Evolutionary conservation across 2,797 vertebrate genomes (phyloP).

Genomic region (Lophius americanus): DNA sequence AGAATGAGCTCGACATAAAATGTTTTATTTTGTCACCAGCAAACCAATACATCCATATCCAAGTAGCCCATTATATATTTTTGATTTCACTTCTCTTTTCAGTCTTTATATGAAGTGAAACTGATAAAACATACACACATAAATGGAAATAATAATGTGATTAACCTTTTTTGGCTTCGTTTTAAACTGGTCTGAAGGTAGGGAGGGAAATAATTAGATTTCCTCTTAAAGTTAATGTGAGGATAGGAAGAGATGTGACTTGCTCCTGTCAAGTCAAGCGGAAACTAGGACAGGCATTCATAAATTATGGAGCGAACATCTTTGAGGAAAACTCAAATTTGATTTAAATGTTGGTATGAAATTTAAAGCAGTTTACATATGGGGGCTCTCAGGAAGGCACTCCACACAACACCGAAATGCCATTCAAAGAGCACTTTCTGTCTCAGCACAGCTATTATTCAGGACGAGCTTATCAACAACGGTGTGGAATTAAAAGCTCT

Average conservation of each 20-base stretch:
- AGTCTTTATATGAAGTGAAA: not conserved
- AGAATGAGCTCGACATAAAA: conserved; percentile 8
- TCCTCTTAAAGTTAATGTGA: conserved; percentile 13
- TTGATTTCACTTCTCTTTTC: not conserved
- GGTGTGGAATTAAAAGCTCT: conserved; percentile 26
- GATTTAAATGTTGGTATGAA: conserved; percentile 63
- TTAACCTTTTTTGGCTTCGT: not conserved
- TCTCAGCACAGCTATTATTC: conserved; percentile 36
- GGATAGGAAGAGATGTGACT: conserved; percentile 24
- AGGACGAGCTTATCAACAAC: conserved; percentile 31
- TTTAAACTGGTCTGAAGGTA: not conserved
- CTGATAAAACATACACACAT: conserved; percentile 5
- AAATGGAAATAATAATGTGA: not conserved
- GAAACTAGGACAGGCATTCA: conserved; percentile 60
- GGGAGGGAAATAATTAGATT: conserved; percentile 4
- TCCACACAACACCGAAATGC: conserved; percentile 43
- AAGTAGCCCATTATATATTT: not conserved
- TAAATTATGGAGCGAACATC: conserved; percentile 68
- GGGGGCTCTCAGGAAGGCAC: conserved; percentile 36
- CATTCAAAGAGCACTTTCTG: conserved; percentile 48
- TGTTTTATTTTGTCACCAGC: conserved; percentile 1
- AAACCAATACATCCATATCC: not conserved
- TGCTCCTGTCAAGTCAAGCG: conserved; percentile 37
- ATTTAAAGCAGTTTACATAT: conserved; percentile 50
- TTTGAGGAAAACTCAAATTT: conserved; percentile 55